Evolutionary conservation across 2,113 vertebrate genomes (phyloP).

Genomic region (Columbina picui): DNA sequence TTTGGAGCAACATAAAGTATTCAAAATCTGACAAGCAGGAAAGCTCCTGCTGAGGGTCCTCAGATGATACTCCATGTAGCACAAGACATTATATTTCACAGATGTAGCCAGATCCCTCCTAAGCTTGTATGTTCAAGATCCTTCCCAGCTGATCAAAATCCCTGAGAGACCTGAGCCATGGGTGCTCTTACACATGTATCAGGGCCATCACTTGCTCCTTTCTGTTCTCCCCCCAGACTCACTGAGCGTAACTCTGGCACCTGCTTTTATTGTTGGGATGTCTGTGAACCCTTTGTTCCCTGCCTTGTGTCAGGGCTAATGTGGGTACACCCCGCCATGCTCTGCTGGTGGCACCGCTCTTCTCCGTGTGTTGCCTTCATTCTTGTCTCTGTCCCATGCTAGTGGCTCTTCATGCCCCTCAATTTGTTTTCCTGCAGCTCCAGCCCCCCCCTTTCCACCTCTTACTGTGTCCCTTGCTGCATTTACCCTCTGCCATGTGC

Average conservation of each 20-base stretch:
- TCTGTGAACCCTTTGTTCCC: not conserved
- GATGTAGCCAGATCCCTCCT: not conserved
- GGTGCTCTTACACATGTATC: not conserved
- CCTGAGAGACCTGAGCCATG: not conserved
- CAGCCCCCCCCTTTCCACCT: not conserved
- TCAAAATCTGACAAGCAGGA: not conserved
- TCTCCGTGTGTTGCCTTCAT: not conserved
- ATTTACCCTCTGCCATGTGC: not conserved
- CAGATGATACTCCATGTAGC: not conserved
- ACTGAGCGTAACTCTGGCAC: not conserved
- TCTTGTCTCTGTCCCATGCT: not conserved
- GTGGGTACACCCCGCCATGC: not conserved
- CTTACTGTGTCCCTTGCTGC: not conserved
- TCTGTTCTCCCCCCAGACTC: not conserved
- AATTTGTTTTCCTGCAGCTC: not conserved
- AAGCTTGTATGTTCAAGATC: not conserved
- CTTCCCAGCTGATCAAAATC: not conserved
- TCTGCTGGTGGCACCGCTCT: not conserved
- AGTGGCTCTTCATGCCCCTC: not conserved
- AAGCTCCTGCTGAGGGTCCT: not conserved
- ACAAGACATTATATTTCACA: not conserved
- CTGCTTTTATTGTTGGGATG: not conserved
- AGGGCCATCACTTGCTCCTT: not conserved
- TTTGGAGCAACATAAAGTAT: not conserved
- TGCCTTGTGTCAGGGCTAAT: not conserved